phyloP scores from a whole-genome alignment of 2,888 invertebrate species.

The Rhorus exstirpatorius region DNA sequence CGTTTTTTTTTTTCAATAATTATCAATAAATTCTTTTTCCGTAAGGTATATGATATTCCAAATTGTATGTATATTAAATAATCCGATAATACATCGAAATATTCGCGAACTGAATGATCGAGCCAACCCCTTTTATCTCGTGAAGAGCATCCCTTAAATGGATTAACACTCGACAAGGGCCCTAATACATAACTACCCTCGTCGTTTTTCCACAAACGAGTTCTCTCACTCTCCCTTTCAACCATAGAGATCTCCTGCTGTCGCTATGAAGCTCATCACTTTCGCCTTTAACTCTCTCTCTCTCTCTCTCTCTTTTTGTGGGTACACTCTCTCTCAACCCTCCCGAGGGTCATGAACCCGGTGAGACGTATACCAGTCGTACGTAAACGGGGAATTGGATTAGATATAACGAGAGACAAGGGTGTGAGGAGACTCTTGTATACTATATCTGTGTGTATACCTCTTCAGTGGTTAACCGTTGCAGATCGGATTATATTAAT shows the following conservation, averaged over 20 bases:
- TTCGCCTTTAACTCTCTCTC: constrained; percentile 35
- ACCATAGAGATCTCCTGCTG: constrained; percentile 18
- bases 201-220: constrained; percentile 54
- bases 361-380: constrained; percentile 29
- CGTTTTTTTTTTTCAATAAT: too few relatives aligned
- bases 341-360: constrained; percentile 60
- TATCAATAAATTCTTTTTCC: too few relatives aligned
- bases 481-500: constrained; percentile 68
- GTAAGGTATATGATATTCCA: too few relatives aligned
- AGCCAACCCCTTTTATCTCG: constrained; percentile 30
- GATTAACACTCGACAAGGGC: constrained; percentile 76
- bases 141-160: constrained; percentile 46
- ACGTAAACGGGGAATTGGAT: constrained; percentile 45
- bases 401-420: constrained; percentile 67
- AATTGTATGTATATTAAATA: constrained; percentile 19
- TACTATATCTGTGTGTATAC: neutral
- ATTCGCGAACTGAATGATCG: constrained; percentile 10
- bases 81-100: constrained; percentile 31
- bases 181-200: constrained; percentile 59
- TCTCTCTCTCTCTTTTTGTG: constrained; percentile 30
- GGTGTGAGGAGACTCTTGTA: constrained; percentile 18
- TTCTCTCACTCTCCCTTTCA: constrained; percentile 17
- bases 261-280: constrained; percentile 53
- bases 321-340: constrained; percentile 39
- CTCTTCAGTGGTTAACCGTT: constrained; percentile 66